A percentile compares a stretch with the other conserved stretches of the same genome.
phyloP scores from a whole-genome alignment of 1,140 invertebrate species.

The Ephestia elutella region DNA sequence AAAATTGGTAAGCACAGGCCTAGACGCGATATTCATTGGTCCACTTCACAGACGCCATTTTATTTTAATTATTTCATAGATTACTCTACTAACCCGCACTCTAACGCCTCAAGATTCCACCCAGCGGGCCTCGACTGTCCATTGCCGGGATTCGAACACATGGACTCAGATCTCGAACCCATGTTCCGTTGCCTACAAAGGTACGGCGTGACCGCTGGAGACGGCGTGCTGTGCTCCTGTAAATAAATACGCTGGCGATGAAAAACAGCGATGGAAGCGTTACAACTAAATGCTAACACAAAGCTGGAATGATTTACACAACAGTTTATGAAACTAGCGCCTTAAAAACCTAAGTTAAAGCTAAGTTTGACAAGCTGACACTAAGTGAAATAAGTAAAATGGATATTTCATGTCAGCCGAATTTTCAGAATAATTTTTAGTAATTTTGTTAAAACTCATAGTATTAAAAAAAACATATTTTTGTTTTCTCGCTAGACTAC shows the following conservation, averaged over 20 bases:
- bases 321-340: constrained; percentile 13
- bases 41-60: constrained; percentile 11
- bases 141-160: constrained; percentile 38
- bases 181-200: constrained; percentile 83
- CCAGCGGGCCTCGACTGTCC: constrained; percentile 26
- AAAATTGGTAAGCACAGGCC: no score
- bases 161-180: constrained; percentile 57
- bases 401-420: no score
- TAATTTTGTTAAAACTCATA: no score
- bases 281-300: constrained; percentile 5
- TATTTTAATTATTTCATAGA: not conserved
- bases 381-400: no score
- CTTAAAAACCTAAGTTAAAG: no score
- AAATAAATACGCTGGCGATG: constrained; percentile 19
- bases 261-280: constrained; percentile 6
- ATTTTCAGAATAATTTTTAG: no score
- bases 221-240: constrained; percentile 83
- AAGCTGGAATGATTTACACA: constrained; percentile 8
- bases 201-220: constrained; percentile 85
- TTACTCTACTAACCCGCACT: constrained; percentile 50
- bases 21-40: constrained; percentile 3
- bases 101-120: constrained; percentile 61
- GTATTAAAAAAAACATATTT: no score
- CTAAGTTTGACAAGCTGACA: no score
- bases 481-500: no score